These are phyloP conservation scores for Solen grandis DNA, from an alignment of 1,140 invertebrate species.

Conservation along the genomic window DNA sequence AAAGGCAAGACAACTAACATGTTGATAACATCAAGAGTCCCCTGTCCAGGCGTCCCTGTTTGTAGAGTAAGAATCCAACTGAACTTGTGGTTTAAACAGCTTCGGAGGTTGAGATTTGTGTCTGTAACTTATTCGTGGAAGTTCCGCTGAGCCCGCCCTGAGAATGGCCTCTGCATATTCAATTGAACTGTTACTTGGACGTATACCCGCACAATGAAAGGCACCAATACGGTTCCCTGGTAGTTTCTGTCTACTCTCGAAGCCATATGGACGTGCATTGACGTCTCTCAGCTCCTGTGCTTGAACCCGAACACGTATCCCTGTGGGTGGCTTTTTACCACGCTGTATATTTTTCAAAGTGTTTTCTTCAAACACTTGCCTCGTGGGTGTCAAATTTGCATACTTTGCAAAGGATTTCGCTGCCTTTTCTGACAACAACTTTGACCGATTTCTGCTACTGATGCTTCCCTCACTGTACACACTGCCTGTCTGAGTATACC, in stretches of 20 bases:
- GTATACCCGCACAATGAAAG: slow-evolving; percentile 52
- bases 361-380: slow-evolving; percentile 19
- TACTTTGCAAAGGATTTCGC: slow-evolving; percentile 50
- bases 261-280: slow-evolving; percentile 61
- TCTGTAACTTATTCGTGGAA: slow-evolving; percentile 57
- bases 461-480: not conserved
- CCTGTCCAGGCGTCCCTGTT: no score
- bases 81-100: not conserved
- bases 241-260: slow-evolving; percentile 20
- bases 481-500: not conserved
- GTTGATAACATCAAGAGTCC: no score
- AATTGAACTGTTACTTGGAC: slow-evolving; percentile 56
- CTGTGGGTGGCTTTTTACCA: slow-evolving; percentile 32
- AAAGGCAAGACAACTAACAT: no score
- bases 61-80: not conserved
- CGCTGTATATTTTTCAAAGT: slow-evolving; percentile 24
- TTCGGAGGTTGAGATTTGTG: slow-evolving; percentile 39
- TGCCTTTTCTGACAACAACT: slow-evolving; percentile 32
- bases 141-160: slow-evolving; percentile 60
- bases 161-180: slow-evolving; percentile 45
- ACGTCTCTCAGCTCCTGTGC: slow-evolving; percentile 45
- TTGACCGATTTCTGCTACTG: slow-evolving; percentile 4
- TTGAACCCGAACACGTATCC: not conserved
- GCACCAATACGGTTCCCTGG: slow-evolving; percentile 39
- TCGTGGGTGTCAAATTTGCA: slow-evolving; percentile 34